Conservation (phyloP, 1,140 invertebrate genomes). For the Episyrphus balteatus region DNA sequence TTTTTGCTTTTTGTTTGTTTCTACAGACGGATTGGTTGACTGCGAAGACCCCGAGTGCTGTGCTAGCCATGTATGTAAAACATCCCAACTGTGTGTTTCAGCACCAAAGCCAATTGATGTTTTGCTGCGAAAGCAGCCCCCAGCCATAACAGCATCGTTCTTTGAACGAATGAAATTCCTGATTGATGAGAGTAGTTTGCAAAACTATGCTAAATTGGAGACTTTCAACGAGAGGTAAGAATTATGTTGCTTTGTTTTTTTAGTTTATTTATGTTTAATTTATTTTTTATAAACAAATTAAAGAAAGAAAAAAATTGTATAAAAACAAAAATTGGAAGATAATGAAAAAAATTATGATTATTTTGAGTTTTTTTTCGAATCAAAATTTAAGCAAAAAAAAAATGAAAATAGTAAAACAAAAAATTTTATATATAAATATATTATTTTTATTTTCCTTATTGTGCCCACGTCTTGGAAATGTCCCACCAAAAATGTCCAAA, state of each 20-base stretch:
- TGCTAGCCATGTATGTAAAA: conserved; percentile 63
- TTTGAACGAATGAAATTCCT: conserved; percentile 97
- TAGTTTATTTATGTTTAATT: not conserved
- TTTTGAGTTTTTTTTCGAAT: not conserved
- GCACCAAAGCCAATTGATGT: conserved; percentile 91
- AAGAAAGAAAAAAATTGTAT: not conserved
- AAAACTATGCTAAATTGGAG: conserved; percentile 88
- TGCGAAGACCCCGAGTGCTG: conserved; percentile 98
- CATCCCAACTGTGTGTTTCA: conserved; percentile 78
- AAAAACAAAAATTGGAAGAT: conserved; percentile 1
- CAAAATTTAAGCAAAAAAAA: no score
- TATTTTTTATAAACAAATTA: conserved; percentile 1
- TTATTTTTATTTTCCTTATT: conserved; percentile 6
- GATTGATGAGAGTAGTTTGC: conserved; percentile 93
- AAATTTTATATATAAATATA: not conserved
- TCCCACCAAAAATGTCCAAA: not conserved
- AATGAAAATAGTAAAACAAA: not conserved
- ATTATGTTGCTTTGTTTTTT: conserved; percentile 8
- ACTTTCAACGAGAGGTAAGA: conserved; percentile 95
- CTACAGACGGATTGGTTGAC: conserved; percentile 85
- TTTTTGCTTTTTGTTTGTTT: conserved; percentile 5
- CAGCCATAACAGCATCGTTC: conserved; percentile 92
- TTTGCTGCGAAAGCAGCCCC: conserved; percentile 83
- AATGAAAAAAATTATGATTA: conserved; percentile 1
- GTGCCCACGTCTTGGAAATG: conserved; percentile 6